phyloP scores from a whole-genome alignment of 92 coral and sea anemone genomes.

The Blastomussa wellsi region DNA sequence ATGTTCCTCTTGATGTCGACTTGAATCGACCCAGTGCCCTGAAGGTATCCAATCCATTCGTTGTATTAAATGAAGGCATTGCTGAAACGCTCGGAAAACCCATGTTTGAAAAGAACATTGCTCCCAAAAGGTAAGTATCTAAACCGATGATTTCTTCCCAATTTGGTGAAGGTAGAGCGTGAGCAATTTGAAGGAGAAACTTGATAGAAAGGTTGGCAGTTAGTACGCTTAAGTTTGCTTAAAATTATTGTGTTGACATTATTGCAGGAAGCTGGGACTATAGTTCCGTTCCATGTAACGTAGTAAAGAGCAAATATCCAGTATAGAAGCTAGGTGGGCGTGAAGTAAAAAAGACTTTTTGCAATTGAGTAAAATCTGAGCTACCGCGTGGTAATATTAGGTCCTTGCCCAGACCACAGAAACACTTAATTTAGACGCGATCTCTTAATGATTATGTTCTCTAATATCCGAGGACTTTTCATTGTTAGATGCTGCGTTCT shows the following conservation, averaged over 20 bases:
- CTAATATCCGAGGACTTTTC: not conserved
- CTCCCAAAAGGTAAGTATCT: constrained; percentile 76
- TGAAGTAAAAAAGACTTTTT: not conserved
- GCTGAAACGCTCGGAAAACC: constrained; percentile 91
- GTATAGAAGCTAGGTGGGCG: not conserved
- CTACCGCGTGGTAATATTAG: not conserved
- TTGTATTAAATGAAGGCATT: constrained; percentile 87
- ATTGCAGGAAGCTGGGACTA: no score
- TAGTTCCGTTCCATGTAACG: no score
- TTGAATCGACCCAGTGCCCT: constrained; percentile 15
- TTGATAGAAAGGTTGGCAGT: not conserved
- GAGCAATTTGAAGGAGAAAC: not conserved
- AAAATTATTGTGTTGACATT: no score
- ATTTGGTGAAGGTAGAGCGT: not conserved
- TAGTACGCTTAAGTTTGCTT: not conserved
- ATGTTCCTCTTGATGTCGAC: constrained; percentile 1
- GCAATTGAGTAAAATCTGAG: not conserved
- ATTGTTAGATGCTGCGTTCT: not conserved
- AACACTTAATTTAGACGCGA: not conserved
- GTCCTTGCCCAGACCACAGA: not conserved
- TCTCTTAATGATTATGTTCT: not conserved
- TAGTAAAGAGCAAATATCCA: not conserved
- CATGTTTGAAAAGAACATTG: constrained; percentile 89
- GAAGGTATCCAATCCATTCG: constrained; percentile 85
- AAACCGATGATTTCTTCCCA: not conserved